Evolutionary conservation across 2,797 vertebrate genomes (phyloP), one percentile per base, ranked within the genome.

Genomic region (Carapus acus): DNA sequence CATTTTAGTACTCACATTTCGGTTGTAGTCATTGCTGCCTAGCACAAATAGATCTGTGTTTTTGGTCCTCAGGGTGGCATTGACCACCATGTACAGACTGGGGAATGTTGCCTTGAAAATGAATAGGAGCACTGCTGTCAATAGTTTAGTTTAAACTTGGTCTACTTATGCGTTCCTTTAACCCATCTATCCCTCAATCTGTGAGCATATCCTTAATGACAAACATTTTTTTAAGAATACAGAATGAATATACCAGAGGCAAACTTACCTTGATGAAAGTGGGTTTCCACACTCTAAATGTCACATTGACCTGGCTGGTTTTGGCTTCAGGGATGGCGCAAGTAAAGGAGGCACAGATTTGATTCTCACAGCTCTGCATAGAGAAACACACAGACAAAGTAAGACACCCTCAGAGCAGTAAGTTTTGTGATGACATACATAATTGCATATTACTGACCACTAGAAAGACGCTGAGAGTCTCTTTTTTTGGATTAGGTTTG

Each of bases 241-340:
- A 27, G 24, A 27, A 4, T 9, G 9, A 27, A 27, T 5, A 5
- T 9, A 27, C 5, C 24, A 27, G 24, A 27, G n/a, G n/a, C 24
- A 27, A 27, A 9, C 83, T 69, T 73, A 97, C 96, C 84, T 88
- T 90, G 64, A 96, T 88, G 58, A 98, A 95, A 0, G 96, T 94
- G 18, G 90, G 88, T 59, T 92, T 94, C 95, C 95, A 98, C 60
- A 97, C 76, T 75, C 90, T 77, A 60, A 97, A 84, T 0, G 91
- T 94, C 40, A 93, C 57, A 11, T 97, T 95, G 63, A 98, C 87
- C 37, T 93, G 88, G 62, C 85, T 91, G 6, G 60, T 2, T 0
- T 81, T 69, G 9, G 83, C 87, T n/a, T 88, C 77, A 0, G 82
- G 60, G 60, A 97, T 71, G 16, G 51, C 69, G 74, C 95, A 98